These are phyloP conservation scores for Amphimedon queenslandica DNA, from an alignment of 37 sponge, comb jelly and placozoan genomes.

Conservation along the genomic window DNA sequence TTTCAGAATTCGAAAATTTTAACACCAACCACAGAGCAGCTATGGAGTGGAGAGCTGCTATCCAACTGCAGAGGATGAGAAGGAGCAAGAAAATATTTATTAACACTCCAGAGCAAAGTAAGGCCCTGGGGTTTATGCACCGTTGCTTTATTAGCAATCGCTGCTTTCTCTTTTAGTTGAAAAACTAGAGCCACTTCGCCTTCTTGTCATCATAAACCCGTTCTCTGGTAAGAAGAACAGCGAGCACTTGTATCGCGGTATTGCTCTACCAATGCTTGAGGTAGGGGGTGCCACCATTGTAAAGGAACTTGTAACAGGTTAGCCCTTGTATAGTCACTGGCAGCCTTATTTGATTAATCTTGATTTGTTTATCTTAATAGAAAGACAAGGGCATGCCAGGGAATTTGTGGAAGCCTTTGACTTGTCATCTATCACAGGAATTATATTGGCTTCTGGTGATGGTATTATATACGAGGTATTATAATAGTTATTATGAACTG, in stretches of 20 bases:
- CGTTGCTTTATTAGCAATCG: too few relatives aligned
- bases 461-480: constrained; percentile 90
- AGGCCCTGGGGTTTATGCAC: too few relatives aligned
- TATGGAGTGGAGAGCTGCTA: constrained; percentile 53
- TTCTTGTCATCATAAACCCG: constrained; percentile 82
- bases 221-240: constrained; percentile 58
- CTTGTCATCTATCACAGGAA: constrained; percentile 61
- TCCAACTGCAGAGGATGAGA: constrained; percentile 15
- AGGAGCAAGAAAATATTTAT: background rate
- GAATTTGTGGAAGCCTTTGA: constrained; percentile 61
- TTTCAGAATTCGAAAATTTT: constrained; percentile 16
- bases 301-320: background rate
- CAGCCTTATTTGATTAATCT: background rate
- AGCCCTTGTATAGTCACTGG: background rate
- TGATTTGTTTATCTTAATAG: constrained; percentile 12
- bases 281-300: constrained; percentile 22
- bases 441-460: constrained; percentile 87
- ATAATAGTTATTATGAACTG: too few relatives aligned
- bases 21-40: constrained; percentile 33
- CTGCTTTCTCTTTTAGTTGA: too few relatives aligned
- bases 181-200: too few relatives aligned
- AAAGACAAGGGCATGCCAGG: constrained; percentile 58
- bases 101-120: background rate
- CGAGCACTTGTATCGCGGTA: constrained; percentile 17
- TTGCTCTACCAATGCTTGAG: constrained; percentile 69